Evolutionary conservation across 35 echinoderm and acorn worm genomes (phyloP), one percentile per base, ranked within the genome.

Genomic region (Nesometra sesokonis): DNA sequence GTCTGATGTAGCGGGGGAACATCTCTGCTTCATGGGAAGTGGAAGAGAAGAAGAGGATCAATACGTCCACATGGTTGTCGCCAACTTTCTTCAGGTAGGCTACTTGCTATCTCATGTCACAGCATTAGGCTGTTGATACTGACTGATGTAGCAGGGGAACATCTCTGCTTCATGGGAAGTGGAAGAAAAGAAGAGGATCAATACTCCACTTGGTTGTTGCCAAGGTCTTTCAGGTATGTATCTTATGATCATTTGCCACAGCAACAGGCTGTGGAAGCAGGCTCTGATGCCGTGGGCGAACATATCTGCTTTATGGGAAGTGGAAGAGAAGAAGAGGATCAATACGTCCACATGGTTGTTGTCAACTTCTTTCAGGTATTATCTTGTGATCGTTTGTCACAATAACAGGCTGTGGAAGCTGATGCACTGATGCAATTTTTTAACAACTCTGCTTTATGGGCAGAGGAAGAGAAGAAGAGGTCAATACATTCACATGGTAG

Each of bases 401-500:
- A 99, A 76, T 81, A 90, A 47, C 93, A 99, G 90, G 87, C 96
- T 19, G 89, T 99, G 78, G 85, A 83, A 46, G 95, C 95, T n/a
- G 95, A 80, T 92, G 89, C 29, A 94, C 95, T 0, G 84, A 92
- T 35, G 96, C 96, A 19, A 92, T 89, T 0, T 90, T 90, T 32
- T 89, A 99, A 78, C 96, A 99, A 32, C 90, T 99, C 0, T 99
- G 96, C 79, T 99, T 99, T 67, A 84, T 99, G 81, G 90, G 96
- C 3, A 99, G 89, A 30, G 93, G 96, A 0, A 77, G 93, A 23
- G 92, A 97, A 33, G 95, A 97, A 76, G 95, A 98, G 82, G 96
- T 77, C 96, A 94, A 47, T 99, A 99, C 43, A 84, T 99, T 32
- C 96, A 99, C 82, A 99, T 99, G 96, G 90, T 99, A n/a, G 90